Evolutionary conservation across 2,797 vertebrate genomes (phyloP).

Genomic region (Danio albolineatus): DNA sequence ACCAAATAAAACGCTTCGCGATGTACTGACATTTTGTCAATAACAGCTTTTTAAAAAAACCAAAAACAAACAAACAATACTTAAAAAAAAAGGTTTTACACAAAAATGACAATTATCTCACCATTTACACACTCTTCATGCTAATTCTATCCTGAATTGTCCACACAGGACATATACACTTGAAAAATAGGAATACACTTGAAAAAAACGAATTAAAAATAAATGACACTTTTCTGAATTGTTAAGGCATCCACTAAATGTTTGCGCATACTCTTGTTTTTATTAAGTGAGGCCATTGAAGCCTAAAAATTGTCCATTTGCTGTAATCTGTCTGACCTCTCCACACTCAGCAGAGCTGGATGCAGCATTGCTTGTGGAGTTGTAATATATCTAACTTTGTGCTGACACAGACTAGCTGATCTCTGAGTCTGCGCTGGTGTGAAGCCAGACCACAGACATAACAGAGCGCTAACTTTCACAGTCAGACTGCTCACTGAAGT

Average conservation of each 20-base stretch:
- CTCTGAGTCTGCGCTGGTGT: constrained; percentile 15
- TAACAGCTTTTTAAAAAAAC: not conserved
- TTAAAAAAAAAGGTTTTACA: too few species aligned
- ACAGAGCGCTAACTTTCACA: constrained; percentile 4
- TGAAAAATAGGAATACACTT: not conserved
- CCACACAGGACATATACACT: not conserved
- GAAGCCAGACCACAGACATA: not conserved
- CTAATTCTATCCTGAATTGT: not conserved
- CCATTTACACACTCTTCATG: not conserved
- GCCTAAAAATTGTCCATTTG: not conserved
- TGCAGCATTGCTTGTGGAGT: not conserved
- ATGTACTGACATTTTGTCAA: too few species aligned
- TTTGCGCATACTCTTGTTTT: not conserved
- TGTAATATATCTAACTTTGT: constrained; percentile 27
- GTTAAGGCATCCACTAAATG: not conserved
- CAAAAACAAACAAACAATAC: too few species aligned
- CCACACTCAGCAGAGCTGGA: constrained; percentile 13
- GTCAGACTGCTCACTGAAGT: not conserved
- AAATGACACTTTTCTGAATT: not conserved
- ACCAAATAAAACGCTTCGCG: too few species aligned
- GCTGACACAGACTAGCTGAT: constrained; percentile 20
- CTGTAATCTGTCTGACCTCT: constrained; percentile 1
- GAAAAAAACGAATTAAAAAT: not conserved
- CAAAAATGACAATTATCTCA: not conserved
- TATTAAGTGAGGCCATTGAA: not conserved